phyloP scores from a whole-genome alignment of 2,113 vertebrate genomes.

The Thinocorus orbignyianus region DNA sequence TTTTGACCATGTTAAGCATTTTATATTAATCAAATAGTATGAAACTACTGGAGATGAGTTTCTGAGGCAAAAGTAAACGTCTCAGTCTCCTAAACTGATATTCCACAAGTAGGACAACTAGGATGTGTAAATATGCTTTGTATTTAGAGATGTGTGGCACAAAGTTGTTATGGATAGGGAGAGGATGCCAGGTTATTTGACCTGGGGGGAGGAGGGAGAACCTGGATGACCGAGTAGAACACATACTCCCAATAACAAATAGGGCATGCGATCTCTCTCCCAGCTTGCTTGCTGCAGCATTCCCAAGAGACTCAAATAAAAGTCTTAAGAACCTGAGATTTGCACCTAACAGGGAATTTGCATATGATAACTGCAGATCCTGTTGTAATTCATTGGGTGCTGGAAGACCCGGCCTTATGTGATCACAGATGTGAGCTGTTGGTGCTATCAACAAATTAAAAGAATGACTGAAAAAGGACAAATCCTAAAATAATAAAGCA shows the following conservation, averaged over 20 bases:
- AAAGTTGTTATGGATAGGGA: not conserved
- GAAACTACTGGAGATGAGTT: not conserved
- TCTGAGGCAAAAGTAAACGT: not conserved
- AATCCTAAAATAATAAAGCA: not conserved
- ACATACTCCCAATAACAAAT: not conserved
- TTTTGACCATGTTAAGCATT: not conserved
- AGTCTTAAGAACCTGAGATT: not conserved
- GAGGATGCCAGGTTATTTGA: not conserved
- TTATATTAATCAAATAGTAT: not conserved
- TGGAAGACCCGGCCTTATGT: not conserved
- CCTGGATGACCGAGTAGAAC: not conserved
- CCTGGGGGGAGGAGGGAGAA: not conserved
- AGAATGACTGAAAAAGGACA: not conserved
- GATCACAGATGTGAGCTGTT: not conserved
- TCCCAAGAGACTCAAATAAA: not conserved
- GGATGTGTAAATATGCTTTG: not conserved
- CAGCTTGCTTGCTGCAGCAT: not conserved
- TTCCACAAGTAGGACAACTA: not conserved
- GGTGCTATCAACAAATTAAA: not conserved
- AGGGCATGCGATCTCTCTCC: fast-evolving
- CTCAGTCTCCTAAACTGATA: not conserved
- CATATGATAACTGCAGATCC: not conserved
- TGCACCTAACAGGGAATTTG: not conserved
- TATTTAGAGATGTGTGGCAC: not conserved
- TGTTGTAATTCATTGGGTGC: not conserved